phyloP scores from a whole-genome alignment of 1,140 invertebrate genomes.

The Orussus abietinus region DNA sequence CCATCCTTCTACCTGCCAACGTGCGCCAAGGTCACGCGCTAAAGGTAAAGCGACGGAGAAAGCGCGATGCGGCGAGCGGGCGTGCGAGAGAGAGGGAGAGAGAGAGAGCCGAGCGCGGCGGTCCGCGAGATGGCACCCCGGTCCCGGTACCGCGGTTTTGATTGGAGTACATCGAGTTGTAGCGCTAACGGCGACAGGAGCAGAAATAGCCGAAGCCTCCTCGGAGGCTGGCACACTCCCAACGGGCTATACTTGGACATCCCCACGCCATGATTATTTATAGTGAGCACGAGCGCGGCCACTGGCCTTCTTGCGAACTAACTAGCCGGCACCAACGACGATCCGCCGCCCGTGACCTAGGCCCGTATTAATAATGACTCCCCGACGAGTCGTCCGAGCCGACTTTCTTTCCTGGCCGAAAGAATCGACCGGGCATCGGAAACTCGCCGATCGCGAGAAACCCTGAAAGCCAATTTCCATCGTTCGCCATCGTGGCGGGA shows the following conservation, averaged over 20 bases:
- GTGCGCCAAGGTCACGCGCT: too few relatives aligned
- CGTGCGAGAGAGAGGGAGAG: too few relatives aligned
- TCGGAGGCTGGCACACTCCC: slow-evolving; percentile 58
- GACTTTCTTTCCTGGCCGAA: slow-evolving; percentile 1
- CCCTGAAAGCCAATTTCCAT: too few relatives aligned
- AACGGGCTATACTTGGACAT: slow-evolving; percentile 73
- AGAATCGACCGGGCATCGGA: too few relatives aligned
- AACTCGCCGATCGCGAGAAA: too few relatives aligned
- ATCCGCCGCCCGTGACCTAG: slow-evolving; percentile 55
- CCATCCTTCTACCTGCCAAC: too few relatives aligned
- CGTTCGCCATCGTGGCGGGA: too few relatives aligned
- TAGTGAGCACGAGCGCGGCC: slow-evolving; percentile 55
- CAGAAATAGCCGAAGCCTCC: slow-evolving; percentile 53
- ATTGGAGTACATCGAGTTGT: slow-evolving; percentile 36
- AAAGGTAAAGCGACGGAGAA: too few relatives aligned
- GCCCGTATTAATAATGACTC: slow-evolving; percentile 51
- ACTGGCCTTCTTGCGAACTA: slow-evolving; percentile 57
- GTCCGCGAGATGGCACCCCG: too few relatives aligned
- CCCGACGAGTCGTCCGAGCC: slow-evolving; percentile 4
- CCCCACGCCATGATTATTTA: slow-evolving; percentile 58
- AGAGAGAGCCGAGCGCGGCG: too few relatives aligned
- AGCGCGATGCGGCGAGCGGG: too few relatives aligned
- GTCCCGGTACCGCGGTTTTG: slow-evolving; percentile 28
- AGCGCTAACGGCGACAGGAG: slow-evolving; percentile 44
- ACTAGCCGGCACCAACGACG: slow-evolving; percentile 43